Base-by-base conservation (phyloP, 2,888 invertebrate species). In the Drosophila subsilvestris region DNA sequence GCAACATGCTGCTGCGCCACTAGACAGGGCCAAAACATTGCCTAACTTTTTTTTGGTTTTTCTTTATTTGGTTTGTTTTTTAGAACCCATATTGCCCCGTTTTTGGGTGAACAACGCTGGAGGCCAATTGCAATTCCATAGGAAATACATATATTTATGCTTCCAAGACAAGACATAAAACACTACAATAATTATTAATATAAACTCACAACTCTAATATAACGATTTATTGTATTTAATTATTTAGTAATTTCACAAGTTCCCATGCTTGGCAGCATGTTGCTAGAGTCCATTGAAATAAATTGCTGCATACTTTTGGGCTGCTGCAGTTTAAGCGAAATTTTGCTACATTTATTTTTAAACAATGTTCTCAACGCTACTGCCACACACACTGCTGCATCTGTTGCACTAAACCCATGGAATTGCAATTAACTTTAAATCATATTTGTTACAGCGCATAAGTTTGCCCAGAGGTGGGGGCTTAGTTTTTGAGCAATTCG, bases 1-100 rank as follows among this genome's bases (percentile, higher is more conserved):
- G 81, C 84, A 88, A 86, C 63, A 71, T 85, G 48, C 50, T 82
- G 82, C 44, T 86, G 61, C 75, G 86, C 17, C 71, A 85, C 57
- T 85, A 42, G 10, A 25, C 27, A 53, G 37, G 22, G 37, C 7
- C 37, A 2, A 27, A 0, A 3, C 25, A 25, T 7, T 37, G 14
- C 37, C 14, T n/a, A 37, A 14, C 14, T 1, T 32, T 12, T 14
- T 12, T 32, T 32, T 1, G 5, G 12, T 32, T 32, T 29, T 10
- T 29, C 2, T 9, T 29, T 0, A 5, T 32, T 32, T 18, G 20
- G 10, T 17, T 9, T 58, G 27, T 55, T 22, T 56, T 8, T 10
- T 59, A 12, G 12, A 66, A 50, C 43, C 42, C 54, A 1, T 20
- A 43, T 1, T 25, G 25, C 37, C 65, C 42, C 12, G 8, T 67